phyloP scores from a whole-genome alignment of 2,888 invertebrate species.

The Morpho deidamia region DNA sequence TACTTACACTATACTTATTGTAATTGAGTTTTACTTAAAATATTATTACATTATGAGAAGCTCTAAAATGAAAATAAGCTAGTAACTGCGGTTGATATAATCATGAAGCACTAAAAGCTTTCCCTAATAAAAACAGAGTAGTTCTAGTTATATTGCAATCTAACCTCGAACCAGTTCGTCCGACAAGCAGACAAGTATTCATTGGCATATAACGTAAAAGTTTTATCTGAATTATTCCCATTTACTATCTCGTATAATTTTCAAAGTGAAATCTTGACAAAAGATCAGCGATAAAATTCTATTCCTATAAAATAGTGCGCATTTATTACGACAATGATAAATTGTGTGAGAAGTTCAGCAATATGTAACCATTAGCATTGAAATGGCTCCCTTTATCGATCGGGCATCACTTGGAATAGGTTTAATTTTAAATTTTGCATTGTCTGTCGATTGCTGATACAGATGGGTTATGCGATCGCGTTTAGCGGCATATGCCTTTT shows the following conservation, averaged over 20 bases:
- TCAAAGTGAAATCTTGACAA: background rate
- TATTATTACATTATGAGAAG: background rate
- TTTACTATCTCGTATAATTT: background rate
- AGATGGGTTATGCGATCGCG: conserved; percentile 38
- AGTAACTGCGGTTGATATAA: too few relatives aligned
- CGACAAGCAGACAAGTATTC: conserved; percentile 2
- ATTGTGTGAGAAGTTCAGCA: conserved; percentile 26
- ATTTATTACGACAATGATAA: conserved; percentile 18
- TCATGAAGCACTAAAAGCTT: too few relatives aligned
- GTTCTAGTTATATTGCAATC: background rate
- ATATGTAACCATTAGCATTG: conserved; percentile 41
- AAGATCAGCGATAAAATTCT: conserved; percentile 4
- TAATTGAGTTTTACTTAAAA: background rate
- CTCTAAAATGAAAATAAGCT: too few relatives aligned
- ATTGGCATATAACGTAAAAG: conserved; percentile 8
- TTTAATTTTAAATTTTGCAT: conserved; percentile 45
- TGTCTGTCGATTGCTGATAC: conserved; percentile 43
- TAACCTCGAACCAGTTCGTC: background rate
- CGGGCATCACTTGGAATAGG: conserved; percentile 37
- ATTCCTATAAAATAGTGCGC: conserved; percentile 7
- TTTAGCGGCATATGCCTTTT: conserved; percentile 25
- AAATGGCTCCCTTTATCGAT: conserved; percentile 41
- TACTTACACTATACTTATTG: too few relatives aligned
- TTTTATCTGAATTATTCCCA: conserved; percentile 8
- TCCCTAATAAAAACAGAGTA: background rate